Conservation (phyloP, 2,797 vertebrate species). For the Thamnophis elegans region DNA sequence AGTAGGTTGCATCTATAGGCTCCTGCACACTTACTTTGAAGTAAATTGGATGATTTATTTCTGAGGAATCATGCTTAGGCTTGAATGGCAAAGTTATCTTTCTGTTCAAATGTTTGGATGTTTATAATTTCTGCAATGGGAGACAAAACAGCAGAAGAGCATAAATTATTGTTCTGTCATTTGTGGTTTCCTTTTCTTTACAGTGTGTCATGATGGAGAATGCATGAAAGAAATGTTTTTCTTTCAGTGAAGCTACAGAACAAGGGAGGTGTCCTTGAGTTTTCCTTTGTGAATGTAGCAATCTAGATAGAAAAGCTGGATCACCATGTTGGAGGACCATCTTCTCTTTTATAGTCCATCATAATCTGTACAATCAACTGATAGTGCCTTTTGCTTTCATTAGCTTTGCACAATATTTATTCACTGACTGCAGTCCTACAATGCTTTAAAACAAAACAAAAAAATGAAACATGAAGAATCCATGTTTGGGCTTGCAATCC, state of each 20-base stretch:
- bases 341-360: neutral
- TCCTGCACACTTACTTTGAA: neutral
- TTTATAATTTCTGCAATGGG: neutral
- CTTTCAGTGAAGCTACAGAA: neutral
- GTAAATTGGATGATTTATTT: neutral
- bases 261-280: neutral
- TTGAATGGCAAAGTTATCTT: neutral
- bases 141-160: neutral
- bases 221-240: neutral
- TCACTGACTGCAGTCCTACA: neutral
- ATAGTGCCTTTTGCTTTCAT: neutral
- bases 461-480: neutral
- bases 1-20: neutral
- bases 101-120: neutral
- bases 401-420: neutral
- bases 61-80: neutral
- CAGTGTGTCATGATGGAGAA: neutral
- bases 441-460: neutral
- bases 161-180: neutral
- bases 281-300: neutral
- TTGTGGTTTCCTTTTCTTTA: neutral
- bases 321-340: neutral
- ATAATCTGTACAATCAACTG: neutral
- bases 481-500: neutral
- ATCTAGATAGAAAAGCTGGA: neutral